phyloP scores from a whole-genome alignment of 2,113 vertebrate species.

The Ochotona princeps region DNA sequence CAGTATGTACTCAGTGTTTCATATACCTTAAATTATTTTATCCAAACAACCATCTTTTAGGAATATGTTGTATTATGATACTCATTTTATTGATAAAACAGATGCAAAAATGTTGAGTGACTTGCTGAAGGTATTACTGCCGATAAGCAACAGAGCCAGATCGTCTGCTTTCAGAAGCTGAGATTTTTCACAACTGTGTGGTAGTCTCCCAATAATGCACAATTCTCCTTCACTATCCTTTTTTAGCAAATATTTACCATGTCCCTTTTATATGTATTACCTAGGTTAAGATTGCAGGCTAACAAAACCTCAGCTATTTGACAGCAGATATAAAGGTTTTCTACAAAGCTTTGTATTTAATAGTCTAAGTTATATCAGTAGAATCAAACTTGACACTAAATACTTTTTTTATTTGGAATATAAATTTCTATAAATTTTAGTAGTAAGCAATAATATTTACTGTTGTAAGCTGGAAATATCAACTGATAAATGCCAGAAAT shows the following conservation, averaged over 20 bases:
- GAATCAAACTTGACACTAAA: neutral
- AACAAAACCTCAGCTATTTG: neutral
- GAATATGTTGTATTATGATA: neutral
- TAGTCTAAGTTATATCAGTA: neutral
- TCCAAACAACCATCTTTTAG: neutral
- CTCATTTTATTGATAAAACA: neutral
- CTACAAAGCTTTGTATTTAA: neutral
- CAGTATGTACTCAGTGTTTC: neutral
- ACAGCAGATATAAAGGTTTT: neutral
- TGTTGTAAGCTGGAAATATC: neutral
- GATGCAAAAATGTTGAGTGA: neutral
- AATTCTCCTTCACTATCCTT: neutral
- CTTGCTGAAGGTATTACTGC: neutral
- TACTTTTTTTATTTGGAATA: slow-evolving; percentile 5
- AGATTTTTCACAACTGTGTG: neutral
- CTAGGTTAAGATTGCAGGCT: neutral
- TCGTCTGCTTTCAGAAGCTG: neutral
- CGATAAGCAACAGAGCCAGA: neutral
- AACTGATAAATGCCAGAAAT: slow-evolving; percentile 6
- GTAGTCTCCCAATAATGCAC: neutral
- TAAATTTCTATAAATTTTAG: slow-evolving; percentile 23
- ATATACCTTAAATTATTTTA: neutral
- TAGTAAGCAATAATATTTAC: slow-evolving; percentile 15
- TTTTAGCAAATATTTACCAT: neutral
- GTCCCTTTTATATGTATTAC: neutral